A percentile compares a stretch with the other conserved stretches of the same genome.
Evolutionary conservation across 2,113 vertebrate species (phyloP).

Genomic region (Glareola pratincola): DNA sequence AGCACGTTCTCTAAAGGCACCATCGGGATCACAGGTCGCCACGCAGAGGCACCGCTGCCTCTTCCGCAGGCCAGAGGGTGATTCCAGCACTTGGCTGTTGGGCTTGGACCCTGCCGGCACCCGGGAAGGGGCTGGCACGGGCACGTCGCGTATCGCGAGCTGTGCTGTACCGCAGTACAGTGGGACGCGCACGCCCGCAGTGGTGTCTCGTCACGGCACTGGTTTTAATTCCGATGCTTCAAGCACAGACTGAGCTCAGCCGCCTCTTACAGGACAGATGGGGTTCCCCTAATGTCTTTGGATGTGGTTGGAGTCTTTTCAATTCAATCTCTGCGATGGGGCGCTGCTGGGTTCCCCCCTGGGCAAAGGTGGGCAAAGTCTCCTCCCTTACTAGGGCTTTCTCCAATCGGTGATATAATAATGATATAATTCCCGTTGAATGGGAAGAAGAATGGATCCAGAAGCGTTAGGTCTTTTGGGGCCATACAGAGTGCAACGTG

Average conservation of each 20-base stretch:
- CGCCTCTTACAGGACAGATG: neutral
- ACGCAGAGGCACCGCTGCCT: neutral
- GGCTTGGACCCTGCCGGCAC: neutral
- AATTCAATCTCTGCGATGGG: neutral
- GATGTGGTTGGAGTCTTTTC: neutral
- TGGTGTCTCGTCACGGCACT: neutral
- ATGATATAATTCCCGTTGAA: neutral
- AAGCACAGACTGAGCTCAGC: neutral
- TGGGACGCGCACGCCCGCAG: neutral
- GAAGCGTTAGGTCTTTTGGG: neutral
- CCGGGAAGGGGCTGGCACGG: neutral
- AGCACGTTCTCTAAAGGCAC: neutral
- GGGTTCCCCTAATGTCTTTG: neutral
- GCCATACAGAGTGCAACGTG: neutral
- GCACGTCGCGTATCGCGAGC: fast-evolving
- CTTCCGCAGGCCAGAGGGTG: neutral
- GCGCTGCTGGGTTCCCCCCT: neutral
- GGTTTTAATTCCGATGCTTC: neutral
- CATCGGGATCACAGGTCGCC: fast-evolving
- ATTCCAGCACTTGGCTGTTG: neutral
- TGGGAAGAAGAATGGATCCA: neutral
- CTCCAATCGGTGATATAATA: neutral
- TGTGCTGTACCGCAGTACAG: fast-evolving
- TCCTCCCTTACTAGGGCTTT: neutral
- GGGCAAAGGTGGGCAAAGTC: neutral